phyloP scores from a whole-genome alignment of 2,113 vertebrate species.

The Emydura subglobosa region DNA sequence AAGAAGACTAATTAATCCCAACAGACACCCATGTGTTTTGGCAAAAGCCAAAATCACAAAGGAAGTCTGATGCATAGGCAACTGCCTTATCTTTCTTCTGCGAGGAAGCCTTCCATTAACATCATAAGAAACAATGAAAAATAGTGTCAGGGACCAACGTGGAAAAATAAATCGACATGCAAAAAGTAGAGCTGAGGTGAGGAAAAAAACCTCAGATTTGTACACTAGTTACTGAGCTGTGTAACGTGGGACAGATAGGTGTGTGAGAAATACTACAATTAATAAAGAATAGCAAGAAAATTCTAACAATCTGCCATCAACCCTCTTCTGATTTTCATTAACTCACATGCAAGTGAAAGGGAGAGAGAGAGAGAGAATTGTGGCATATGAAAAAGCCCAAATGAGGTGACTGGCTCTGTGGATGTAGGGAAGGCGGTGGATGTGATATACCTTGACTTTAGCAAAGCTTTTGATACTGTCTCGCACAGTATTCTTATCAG shows the following conservation, averaged over 20 bases:
- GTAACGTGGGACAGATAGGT: fast-evolving
- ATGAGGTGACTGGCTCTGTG: too few species aligned
- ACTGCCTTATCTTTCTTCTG: not conserved
- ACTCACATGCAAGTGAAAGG: not conserved
- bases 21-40: not conserved
- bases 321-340: not conserved
- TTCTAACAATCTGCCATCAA: not conserved
- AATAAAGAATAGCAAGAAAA: not conserved
- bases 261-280: not conserved
- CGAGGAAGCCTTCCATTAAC: not conserved
- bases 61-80: not conserved
- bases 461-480: too few species aligned
- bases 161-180: not conserved
- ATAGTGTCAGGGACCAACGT: not conserved
- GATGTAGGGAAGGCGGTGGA: too few species aligned
- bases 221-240: not conserved
- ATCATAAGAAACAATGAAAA: not conserved
- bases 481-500: too few species aligned
- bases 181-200: not conserved
- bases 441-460: too few species aligned
- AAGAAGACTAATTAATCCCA: not conserved
- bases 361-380: not conserved
- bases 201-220: not conserved
- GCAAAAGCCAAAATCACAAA: not conserved
- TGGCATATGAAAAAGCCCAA: not conserved